Conservation (phyloP, 2,888 invertebrate species). For the Proisotoma minuta region DNA sequence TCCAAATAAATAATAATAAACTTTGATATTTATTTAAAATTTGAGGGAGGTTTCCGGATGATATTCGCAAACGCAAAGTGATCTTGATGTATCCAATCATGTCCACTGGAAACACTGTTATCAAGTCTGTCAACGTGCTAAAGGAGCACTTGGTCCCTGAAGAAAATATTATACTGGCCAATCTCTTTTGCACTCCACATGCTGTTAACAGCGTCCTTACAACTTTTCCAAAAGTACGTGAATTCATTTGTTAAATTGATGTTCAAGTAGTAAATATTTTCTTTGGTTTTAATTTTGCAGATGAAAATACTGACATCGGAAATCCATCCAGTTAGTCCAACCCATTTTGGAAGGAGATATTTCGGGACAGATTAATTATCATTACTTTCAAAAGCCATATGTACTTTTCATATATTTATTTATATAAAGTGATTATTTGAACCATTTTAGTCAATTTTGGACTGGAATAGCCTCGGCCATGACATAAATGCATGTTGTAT, state of each 20-base stretch:
- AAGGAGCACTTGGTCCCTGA: conserved; percentile 91
- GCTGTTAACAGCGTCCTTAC: conserved; percentile 78
- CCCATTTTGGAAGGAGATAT: conserved; percentile 97
- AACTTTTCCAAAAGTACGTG: conserved; percentile 67
- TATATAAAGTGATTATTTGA: too few species aligned
- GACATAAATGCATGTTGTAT: neutral
- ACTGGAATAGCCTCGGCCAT: too few species aligned
- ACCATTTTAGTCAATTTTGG: too few species aligned
- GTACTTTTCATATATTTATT: neutral
- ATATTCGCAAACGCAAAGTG: conserved; percentile 80
- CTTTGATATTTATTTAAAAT: conserved; percentile 82
- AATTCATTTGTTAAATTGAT: neutral
- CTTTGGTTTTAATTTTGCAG: conserved; percentile 53
- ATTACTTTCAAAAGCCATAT: neutral
- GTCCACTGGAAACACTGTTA: conserved; percentile 95
- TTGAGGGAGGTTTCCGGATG: conserved; percentile 95
- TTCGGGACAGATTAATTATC: conserved; percentile 84
- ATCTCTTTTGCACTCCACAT: conserved; percentile 91
- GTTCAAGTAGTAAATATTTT: conserved; percentile 3
- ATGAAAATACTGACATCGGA: conserved; percentile 95
- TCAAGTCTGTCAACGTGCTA: conserved; percentile 85
- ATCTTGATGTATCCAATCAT: conserved; percentile 73
- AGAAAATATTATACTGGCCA: conserved; percentile 92
- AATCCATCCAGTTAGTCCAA: conserved; percentile 88
- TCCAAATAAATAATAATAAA: conserved; percentile 56